Conservation (phyloP, 1,140 invertebrate genomes). For the Drosophila elegans region DNA sequence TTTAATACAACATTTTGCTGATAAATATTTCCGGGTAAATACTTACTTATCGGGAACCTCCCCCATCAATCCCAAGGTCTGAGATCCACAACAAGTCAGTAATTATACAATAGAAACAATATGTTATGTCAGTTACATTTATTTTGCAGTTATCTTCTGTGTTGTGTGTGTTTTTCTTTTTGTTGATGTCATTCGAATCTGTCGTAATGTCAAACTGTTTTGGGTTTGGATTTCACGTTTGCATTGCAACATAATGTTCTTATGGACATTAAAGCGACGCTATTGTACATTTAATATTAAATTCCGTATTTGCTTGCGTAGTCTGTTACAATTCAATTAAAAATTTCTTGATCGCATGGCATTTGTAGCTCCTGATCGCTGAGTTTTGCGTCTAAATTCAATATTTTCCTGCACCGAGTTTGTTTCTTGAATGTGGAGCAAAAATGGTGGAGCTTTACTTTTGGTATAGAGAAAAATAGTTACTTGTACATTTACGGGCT, state of each 20-base stretch:
- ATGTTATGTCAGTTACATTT: conserved; percentile 82
- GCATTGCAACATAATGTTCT: conserved; percentile 69
- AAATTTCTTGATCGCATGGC: conserved; percentile 46
- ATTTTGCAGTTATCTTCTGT: conserved; percentile 79
- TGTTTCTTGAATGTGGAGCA: conserved; percentile 70
- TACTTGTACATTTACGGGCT: conserved; percentile 74
- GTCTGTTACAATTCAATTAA: conserved; percentile 66
- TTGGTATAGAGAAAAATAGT: conserved; percentile 78
- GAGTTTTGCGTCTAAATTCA: conserved; percentile 30
- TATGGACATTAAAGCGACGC: conserved; percentile 76
- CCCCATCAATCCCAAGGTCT: neutral
- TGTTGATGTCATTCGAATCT: conserved; percentile 70
- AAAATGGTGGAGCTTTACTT: conserved; percentile 77
- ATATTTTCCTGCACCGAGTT: conserved; percentile 64
- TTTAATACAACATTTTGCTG: neutral
- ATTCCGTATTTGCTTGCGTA: conserved; percentile 78
- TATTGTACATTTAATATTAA: conserved; percentile 80
- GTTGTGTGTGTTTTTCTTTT: conserved; percentile 59
- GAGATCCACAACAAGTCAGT: neutral
- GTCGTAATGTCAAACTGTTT: conserved; percentile 68
- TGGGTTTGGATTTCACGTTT: conserved; percentile 67
- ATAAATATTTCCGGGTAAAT: neutral
- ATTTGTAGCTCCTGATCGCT: conserved; percentile 24
- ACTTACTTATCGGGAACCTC: neutral
- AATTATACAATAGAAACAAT: conserved; percentile 17